Evolutionary conservation across 2,888 invertebrate genomes (phyloP).

Genomic region (Acronicta leporina): DNA sequence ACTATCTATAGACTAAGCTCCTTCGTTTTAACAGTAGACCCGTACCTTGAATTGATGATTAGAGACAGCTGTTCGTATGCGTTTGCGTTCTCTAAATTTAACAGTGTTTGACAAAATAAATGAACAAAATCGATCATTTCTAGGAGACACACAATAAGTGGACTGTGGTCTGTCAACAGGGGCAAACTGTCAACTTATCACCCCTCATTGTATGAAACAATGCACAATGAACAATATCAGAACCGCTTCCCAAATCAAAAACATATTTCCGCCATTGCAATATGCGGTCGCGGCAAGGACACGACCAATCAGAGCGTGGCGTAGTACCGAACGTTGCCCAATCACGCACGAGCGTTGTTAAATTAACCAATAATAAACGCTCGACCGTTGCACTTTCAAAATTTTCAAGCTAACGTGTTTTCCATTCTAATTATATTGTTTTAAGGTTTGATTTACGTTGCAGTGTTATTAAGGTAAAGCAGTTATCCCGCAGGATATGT

Average conservation of each 20-base stretch:
- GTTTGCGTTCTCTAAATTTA: too few species aligned
- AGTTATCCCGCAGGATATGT: slow-evolving; percentile 18
- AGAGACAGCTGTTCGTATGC: too few species aligned
- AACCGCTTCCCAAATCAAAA: slow-evolving; percentile 7
- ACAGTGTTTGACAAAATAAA: too few species aligned
- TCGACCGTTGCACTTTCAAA: slow-evolving; percentile 42
- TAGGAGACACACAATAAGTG: not conserved
- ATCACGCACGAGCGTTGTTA: slow-evolving; percentile 51
- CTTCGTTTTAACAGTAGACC: too few species aligned
- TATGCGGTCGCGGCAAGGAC: slow-evolving; percentile 58
- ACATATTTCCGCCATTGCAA: slow-evolving; percentile 40
- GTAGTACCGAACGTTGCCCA: slow-evolving; percentile 61
- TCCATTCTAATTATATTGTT: not conserved
- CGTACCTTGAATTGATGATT: too few species aligned
- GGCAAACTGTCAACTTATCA: slow-evolving; percentile 15
- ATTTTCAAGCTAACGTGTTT: slow-evolving; percentile 23
- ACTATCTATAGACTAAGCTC: too few species aligned
- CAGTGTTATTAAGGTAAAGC: not conserved
- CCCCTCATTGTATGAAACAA: slow-evolving; percentile 32
- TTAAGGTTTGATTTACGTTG: slow-evolving; percentile 17
- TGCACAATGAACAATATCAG: slow-evolving; percentile 36
- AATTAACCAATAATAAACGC: slow-evolving; percentile 37
- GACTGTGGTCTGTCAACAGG: not conserved
- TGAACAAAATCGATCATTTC: not conserved
- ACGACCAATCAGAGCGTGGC: slow-evolving; percentile 74